Base-by-base conservation (phyloP, 2,113 vertebrate genomes). In the Puntigrus tetrazona region DNA sequence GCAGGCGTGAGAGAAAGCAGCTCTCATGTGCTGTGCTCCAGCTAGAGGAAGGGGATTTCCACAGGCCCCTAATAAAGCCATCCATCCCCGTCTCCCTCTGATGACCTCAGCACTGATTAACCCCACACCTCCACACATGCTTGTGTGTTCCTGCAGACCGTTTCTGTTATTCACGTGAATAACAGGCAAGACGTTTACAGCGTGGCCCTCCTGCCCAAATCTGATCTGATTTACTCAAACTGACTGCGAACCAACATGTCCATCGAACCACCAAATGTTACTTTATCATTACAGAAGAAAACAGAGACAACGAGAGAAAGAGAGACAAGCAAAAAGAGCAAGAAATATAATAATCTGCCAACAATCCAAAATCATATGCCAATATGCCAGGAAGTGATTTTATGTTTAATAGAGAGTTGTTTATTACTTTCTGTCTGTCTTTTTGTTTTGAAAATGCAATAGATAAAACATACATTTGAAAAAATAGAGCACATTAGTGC, bases 161-260 rank as follows among this genome's bases (percentile, higher is more conserved):
- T 36, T 69, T 31, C 13, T 67, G 27, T 63, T 76, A 61, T 36
- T 78, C n/a, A 76, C 74, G 77, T 69, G 78, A 84, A 86, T 79
- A 80, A 86, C 84, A 74, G 59, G 34, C 6, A 4, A 18, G 14
- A 22, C 41, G 34, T 36, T 59, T 76, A 43, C 31, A 7, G 57
- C 57, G 41, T 38, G 11, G 22, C 83, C 31, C 20, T 79, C 72
- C 72, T 52, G 7, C 8, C 47, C 27, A 43, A 3, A 43, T 38
- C 25, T 22, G 38, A 82, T 78, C 83, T 89, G 88, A 92, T 92
- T 90, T 89, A 89, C 85, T 85, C 85, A 79, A 88, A 82, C 83
- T 89, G 87, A 90, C 89, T 85, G 87, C 87, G 82, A 86, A 61
- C 88, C 85, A 83, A 29, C 83, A 88, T 85, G 82, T 78, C 80